Percentiles rank a stretch among this genome's conserved stretches.
These are phyloP conservation scores for Globicephala melas DNA, from an alignment of 2,113 vertebrate genomes.

Conservation along the genomic window DNA sequence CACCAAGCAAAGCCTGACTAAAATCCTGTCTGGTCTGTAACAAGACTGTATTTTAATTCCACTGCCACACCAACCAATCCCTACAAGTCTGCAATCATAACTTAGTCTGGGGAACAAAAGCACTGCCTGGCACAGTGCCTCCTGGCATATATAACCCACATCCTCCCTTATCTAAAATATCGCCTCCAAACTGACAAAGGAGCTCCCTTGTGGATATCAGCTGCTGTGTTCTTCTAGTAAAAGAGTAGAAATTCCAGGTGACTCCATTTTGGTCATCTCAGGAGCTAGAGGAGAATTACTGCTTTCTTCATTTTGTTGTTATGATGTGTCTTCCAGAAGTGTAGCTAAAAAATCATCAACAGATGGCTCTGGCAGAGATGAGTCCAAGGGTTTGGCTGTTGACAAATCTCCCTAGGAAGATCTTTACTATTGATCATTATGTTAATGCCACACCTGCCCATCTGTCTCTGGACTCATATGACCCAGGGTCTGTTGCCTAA, in stretches of 20 bases:
- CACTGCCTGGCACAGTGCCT: not conserved
- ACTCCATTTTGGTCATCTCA: conserved; percentile 24
- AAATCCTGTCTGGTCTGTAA: conserved; percentile 16
- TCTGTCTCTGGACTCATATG: conserved; percentile 21
- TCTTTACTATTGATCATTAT: conserved; percentile 44
- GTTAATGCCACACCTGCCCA: not conserved
- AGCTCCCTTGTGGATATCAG: not conserved
- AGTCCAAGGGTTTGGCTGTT: conserved; percentile 18
- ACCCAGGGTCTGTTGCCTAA: not conserved
- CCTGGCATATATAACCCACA: not conserved
- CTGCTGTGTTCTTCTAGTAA: not conserved
- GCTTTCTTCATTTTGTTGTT: conserved; percentile 39
- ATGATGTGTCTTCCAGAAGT: not conserved
- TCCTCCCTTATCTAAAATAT: conserved; percentile 32
- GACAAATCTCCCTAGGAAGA: conserved; percentile 37
- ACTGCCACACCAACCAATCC: not conserved
- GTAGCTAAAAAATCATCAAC: conserved; percentile 26
- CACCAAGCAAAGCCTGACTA: not conserved
- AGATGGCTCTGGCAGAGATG: conserved; percentile 30
- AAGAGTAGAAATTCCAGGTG: conserved; percentile 1
- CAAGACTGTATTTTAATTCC: conserved; percentile 24
- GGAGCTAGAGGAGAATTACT: conserved; percentile 5
- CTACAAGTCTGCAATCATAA: not conserved
- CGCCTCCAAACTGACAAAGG: conserved; percentile 25
- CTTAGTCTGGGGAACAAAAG: conserved; percentile 27